Evolutionary conservation across 2,113 vertebrate genomes (phyloP), one percentile per base, ranked within the genome.

Genomic region (Coturnix japonica): DNA sequence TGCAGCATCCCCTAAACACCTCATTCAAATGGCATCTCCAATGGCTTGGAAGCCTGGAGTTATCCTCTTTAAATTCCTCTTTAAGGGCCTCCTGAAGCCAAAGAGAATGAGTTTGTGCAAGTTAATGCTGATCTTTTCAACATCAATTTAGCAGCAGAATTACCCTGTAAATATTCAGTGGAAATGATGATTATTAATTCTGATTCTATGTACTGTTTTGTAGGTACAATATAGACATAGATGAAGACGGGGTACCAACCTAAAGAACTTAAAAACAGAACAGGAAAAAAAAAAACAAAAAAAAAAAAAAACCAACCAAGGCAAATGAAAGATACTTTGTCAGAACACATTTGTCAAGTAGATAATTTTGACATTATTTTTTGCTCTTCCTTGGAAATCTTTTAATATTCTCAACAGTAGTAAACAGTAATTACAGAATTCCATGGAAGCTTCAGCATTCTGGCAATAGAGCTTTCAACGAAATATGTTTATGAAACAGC

Each of bases 31-130:
- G 46, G 41, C 21, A 95, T 8, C 23, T 81, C 28, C 8, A 13
- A 14, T 46, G 75, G 17, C n/a, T 82, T 56, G 75, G 71, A 77
- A 89, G 9, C 17, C 67, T 11, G 4, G 47, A 71, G 69, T 1
- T 1, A 15, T 89, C 25, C 35, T 73, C 44, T 39, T 53, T 71
- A 67, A 67, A 14, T 77, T 13, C 14, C 11, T 56, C 92, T 43
- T 73, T 71, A 67, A 78, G 66, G 35, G 35, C 25, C 5, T 81
- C 7, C 44, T 78, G 39, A 81, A 90, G 39, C 7, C 57, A 61
- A 51, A 84, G 63, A 67, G n/a, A 61, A 73, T 22, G 37, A 74
- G 8, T 19, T 20, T 78, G 26, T 0, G 0, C 35, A 33, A 0
- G 0, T 46, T 71, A 73, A 51, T 26, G 6, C 9, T 79, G 37